Evolutionary conservation across 2,888 invertebrate genomes (phyloP), one percentile per base, ranked within the genome.

Genomic region (Tridacna gigas): DNA sequence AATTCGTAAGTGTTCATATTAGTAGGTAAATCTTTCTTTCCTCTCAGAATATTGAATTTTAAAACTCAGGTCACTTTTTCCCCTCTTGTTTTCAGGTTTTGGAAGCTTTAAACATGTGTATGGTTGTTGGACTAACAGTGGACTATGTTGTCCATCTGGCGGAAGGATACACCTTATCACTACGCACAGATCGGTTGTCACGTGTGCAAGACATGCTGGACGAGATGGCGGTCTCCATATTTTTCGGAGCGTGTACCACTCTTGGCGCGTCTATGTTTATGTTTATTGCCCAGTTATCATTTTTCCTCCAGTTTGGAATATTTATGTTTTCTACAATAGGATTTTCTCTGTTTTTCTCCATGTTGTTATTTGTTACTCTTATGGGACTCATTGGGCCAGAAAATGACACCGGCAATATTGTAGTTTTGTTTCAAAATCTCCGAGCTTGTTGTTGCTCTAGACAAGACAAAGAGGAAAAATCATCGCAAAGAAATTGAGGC

Each of bases 251-350:
- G 26, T 86, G 89, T 51, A 92, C 92, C 15, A 93, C 93, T 12
- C 79, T 93, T 0, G 93, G 93, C 0, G 92, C 93, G 15, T 89
- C 93, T 0, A n/a, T 90, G 15, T 93, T 93, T 80, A 90, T 93
- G 85, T 89, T 93, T 25, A 86, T 91, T 28, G 90, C 93, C n/a
- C 25, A 91, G 77, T 88, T 93, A 47, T 88, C 89, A 18, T 93
- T 93, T 88, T 91, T 93, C 79, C 66, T 90, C 26, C 93, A 93
- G 85, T 93, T 93, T 79, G 93, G 92, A 0, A 82, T 92, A n/a
- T 93, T 93, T 82, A 86, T 93, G 79, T 92, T 93, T 82, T 90
- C 89, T 26, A 93, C 93, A 5, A 91, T 93, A 22, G 90, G 90
- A 22, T 92, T 93, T 82, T 93, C 93, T 18, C 78, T 92, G 7